Conservation (phyloP, 2,113 vertebrate species). For the Nematolebias whitei region DNA sequence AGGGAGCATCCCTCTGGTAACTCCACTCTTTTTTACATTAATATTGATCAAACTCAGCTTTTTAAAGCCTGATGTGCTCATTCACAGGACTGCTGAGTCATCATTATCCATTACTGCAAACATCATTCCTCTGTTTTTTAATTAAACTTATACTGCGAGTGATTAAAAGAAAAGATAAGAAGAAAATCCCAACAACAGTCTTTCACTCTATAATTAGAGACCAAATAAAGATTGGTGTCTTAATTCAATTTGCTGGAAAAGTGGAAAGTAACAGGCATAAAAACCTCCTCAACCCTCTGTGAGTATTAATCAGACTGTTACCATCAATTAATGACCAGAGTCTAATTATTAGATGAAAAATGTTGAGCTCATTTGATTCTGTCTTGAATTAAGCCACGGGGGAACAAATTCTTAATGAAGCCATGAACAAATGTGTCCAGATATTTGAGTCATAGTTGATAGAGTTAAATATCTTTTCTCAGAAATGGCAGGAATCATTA, state of each 20-base stretch:
- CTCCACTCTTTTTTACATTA: not conserved
- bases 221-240: conserved; percentile 18
- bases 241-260: conserved; percentile 28
- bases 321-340: conserved; percentile 12
- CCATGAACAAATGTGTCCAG: too few relatives aligned
- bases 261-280: not conserved
- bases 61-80: not conserved
- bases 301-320: conserved; percentile 7
- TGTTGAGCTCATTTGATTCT: not conserved
- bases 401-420: too few relatives aligned
- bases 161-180: conserved; percentile 70
- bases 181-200: conserved; percentile 31
- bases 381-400: not conserved
- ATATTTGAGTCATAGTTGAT: too few relatives aligned
- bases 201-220: conserved; percentile 37
- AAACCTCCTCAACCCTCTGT: conserved; percentile 15
- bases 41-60: not conserved
- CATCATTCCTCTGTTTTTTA: conserved; percentile 10
- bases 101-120: not conserved
- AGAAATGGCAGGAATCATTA: not conserved
- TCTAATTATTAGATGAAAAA: conserved; percentile 20
- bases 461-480: not conserved
- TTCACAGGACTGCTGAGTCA: not conserved
- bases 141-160: conserved; percentile 38
- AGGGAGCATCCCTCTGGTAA: conserved; percentile 76